These are phyloP conservation scores for Lasioglossum albipes DNA, from an alignment of 1,140 invertebrate genomes.

Conservation along the genomic window DNA sequence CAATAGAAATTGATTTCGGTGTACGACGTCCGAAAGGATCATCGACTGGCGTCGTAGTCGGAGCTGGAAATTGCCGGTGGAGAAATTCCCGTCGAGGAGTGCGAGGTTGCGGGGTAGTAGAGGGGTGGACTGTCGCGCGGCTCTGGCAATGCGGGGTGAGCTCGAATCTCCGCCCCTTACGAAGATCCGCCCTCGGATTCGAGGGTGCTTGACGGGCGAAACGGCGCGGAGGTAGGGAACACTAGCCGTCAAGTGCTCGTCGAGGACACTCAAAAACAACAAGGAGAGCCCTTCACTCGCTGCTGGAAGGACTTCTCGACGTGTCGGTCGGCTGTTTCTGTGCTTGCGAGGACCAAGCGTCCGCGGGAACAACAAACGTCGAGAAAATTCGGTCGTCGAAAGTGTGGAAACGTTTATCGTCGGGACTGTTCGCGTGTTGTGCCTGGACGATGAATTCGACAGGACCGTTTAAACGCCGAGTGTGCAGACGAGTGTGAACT, in stretches of 20 bases:
- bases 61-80: neutral
- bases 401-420: too few relatives aligned
- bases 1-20: slow-evolving; percentile 10
- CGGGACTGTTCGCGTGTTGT: neutral
- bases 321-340: neutral
- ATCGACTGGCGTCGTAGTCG: neutral
- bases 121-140: slow-evolving; percentile 37
- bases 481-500: slow-evolving; percentile 26
- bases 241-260: slow-evolving; percentile 80
- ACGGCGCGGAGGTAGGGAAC: slow-evolving; percentile 73
- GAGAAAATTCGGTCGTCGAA: too few relatives aligned
- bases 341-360: too few relatives aligned
- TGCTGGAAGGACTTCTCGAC: slow-evolving; percentile 25
- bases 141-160: slow-evolving; percentile 43
- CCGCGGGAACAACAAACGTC: neutral
- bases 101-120: neutral
- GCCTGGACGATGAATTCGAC: neutral
- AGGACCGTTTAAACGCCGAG: neutral
- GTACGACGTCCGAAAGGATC: neutral
- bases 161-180: slow-evolving; percentile 60
- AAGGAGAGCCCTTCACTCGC: slow-evolving; percentile 63
- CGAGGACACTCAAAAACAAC: slow-evolving; percentile 78
- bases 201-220: slow-evolving; percentile 75
- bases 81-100: slow-evolving; percentile 3
- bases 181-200: slow-evolving; percentile 73